These are phyloP conservation scores for Conus betulinus DNA, from an alignment of 1,140 invertebrate genomes.

Conservation along the genomic window DNA sequence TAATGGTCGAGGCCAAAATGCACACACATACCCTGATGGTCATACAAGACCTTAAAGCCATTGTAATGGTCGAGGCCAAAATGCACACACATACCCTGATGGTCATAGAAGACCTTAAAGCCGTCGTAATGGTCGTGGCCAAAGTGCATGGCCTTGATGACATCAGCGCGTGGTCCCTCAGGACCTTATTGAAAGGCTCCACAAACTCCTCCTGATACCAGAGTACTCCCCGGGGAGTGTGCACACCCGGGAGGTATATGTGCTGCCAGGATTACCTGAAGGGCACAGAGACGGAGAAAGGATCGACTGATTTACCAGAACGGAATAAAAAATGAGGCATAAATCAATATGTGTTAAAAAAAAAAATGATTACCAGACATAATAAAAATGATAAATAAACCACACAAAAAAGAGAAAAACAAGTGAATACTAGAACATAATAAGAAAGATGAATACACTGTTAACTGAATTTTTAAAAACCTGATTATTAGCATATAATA, in stretches of 20 bases:
- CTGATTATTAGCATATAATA: too few species aligned
- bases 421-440: too few species aligned
- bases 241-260: conserved; percentile 91
- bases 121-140: conserved; percentile 70
- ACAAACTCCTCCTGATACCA: conserved; percentile 72
- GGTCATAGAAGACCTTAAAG: conserved; percentile 59
- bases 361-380: too few species aligned
- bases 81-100: not conserved
- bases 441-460: too few species aligned
- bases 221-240: conserved; percentile 82
- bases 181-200: conserved; percentile 81
- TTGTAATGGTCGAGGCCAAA: conserved; percentile 57
- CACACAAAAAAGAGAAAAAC: too few species aligned
- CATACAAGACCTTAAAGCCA: conserved; percentile 53
- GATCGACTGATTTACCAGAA: too few species aligned
- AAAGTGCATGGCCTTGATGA: conserved; percentile 64
- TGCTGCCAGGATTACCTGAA: conserved; percentile 91
- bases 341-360: too few species aligned
- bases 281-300: too few species aligned
- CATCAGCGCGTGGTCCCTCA: conserved; percentile 76
- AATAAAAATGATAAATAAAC: too few species aligned
- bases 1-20: conserved; percentile 69
- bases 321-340: too few species aligned
- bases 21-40: conserved; percentile 8
- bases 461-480: too few species aligned